Evolutionary conservation across 2,888 invertebrate species (phyloP), one percentile per base, ranked within the genome.

Genomic region (Chironomus tentans): DNA sequence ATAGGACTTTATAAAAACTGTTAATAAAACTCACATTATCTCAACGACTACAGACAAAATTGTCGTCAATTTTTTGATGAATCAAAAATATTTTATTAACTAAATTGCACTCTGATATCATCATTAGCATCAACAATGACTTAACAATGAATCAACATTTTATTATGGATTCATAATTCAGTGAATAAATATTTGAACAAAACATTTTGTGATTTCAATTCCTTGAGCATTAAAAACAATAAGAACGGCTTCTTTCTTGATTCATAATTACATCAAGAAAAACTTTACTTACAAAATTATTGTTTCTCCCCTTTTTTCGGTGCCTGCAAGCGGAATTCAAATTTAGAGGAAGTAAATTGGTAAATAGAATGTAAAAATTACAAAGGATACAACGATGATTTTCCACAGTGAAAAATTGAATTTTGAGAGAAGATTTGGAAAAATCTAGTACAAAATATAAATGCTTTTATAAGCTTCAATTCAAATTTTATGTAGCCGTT

Each of bases 111-210:
- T 24, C 3, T 24, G 22, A 24, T 70, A 22, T 70, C 70, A 48
- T 70, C 22, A 48, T 70, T 48, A 70, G 70, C 18, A 70, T 70
- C 70, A 47, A 70, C 70, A 70, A 70, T 70, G 18, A 70, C 10
- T 70, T 70, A 70, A 21, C 70, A 70, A 70, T 56, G 38, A 68
- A 68, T 28, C 22, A 65, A 68, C 28, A 10, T 38, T 68, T 24
- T 24, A n/a, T n/a, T n/a, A 56, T 56, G 15, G 50, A 50, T 65
- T 65, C 12, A 65, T 24, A 65, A 65, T 65, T 65, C 65, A 24
- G 21, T 65, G 24, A 65, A 22, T 21, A 65, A 65, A 65, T 65
- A 65, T 65, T 65, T 65, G 12, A 4, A 12, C 12, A 65, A 4
- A 3, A 56, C 4, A 18, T 15, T 50, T 50, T 50, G n/a, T 56